phyloP scores from a whole-genome alignment of 2,113 vertebrate genomes.

The Cyprinodon brontotheroides region DNA sequence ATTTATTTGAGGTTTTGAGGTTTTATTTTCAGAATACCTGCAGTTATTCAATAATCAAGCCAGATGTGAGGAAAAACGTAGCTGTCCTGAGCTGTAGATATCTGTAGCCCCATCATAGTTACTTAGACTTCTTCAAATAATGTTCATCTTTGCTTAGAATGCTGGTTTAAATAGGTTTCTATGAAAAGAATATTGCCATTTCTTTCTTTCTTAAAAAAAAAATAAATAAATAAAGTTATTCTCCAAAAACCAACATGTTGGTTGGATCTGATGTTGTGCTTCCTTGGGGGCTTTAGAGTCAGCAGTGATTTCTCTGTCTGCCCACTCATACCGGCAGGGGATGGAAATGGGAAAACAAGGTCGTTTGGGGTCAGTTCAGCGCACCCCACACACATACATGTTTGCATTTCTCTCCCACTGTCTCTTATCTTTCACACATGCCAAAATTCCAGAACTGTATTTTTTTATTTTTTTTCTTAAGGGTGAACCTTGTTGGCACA shows the following conservation, averaged over 20 bases:
- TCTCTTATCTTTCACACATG: background rate
- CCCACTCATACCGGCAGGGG: conserved; percentile 51
- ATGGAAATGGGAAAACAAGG: conserved; percentile 43
- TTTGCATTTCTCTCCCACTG: background rate
- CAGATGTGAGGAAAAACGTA: too few species aligned
- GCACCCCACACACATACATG: conserved; percentile 8
- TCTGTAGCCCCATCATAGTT: too few species aligned
- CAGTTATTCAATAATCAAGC: too few species aligned
- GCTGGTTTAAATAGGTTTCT: too few species aligned
- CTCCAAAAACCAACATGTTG: conserved; percentile 29
- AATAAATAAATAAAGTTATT: background rate
- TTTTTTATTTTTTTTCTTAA: background rate
- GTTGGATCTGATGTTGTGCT: conserved; percentile 45
- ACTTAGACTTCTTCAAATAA: too few species aligned
- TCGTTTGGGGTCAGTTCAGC: conserved; percentile 37
- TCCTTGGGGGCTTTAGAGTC: conserved; percentile 42
- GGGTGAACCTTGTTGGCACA: conserved; percentile 25
- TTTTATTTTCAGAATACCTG: too few species aligned
- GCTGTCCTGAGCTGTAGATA: too few species aligned
- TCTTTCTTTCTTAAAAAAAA: background rate
- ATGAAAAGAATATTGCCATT: background rate
- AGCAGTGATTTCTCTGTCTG: conserved; percentile 49
- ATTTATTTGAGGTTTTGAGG: too few species aligned
- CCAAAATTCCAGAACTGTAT: background rate
- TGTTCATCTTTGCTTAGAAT: too few species aligned